Conservation (phyloP, 2,888 invertebrate species). For the Diabrotica balteata region DNA sequence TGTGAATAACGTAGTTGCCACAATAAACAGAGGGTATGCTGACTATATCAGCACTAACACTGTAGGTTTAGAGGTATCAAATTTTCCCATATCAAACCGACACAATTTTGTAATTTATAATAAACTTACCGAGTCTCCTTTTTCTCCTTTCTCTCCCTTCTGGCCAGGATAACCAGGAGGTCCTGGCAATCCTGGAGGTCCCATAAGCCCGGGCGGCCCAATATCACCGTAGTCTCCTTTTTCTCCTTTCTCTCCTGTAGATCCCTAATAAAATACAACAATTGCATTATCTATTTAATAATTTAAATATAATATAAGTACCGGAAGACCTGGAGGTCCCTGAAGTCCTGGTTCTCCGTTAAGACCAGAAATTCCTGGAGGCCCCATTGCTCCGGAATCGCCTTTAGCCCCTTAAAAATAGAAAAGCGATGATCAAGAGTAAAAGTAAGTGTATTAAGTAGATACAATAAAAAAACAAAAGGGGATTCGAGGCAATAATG, state of each 20-base stretch:
- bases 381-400: conserved; percentile 77
- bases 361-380: conserved; percentile 76
- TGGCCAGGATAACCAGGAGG: conserved; percentile 88
- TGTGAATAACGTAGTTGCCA: too few relatives aligned
- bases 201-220: conserved; percentile 93
- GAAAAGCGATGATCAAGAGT: too few relatives aligned
- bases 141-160: conserved; percentile 91
- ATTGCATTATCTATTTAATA: too few relatives aligned
- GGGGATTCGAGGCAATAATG: too few relatives aligned
- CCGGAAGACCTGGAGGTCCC: conserved; percentile 85
- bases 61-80: too few relatives aligned
- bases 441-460: too few relatives aligned
- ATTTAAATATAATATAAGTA: conserved; percentile 56
- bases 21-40: too few relatives aligned
- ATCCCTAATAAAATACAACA: conserved; percentile 21
- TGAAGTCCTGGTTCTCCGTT: conserved; percentile 84
- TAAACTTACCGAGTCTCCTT: conserved; percentile 87
- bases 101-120: not conserved
- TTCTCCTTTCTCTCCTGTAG: conserved; percentile 71
- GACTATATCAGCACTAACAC: too few relatives aligned
- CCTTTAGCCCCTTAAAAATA: conserved; percentile 73
- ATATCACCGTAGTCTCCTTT: conserved; percentile 91
- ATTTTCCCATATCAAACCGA: not conserved
- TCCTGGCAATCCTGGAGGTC: conserved; percentile 86
- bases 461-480: too few relatives aligned